A percentile compares a stretch with the other conserved stretches of the same genome.
phyloP scores from a whole-genome alignment of 1,140 invertebrate genomes.

The Piezodorus guildinii region DNA sequence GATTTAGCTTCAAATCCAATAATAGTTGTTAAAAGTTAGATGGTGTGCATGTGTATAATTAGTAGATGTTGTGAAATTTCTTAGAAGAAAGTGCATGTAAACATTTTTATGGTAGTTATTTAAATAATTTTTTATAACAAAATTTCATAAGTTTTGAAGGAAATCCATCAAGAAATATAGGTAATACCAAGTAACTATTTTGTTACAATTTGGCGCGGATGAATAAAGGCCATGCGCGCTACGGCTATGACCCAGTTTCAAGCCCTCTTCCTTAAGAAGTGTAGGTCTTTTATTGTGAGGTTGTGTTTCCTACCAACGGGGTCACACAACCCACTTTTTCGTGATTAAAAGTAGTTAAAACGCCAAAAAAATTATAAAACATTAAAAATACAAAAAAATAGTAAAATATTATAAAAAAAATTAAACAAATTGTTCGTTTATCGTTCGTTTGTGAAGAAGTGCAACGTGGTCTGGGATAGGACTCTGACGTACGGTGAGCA shows the following conservation, averaged over 20 bases:
- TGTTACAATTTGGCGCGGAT: too few species aligned
- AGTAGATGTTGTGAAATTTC: too few species aligned
- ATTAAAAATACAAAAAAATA: conserved; percentile 50
- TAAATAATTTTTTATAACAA: background rate
- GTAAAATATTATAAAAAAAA: conserved; percentile 34
- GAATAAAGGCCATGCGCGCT: background rate
- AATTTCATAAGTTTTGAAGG: background rate
- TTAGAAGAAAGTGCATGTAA: too few species aligned
- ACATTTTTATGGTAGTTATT: too few species aligned
- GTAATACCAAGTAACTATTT: too few species aligned
- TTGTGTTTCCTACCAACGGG: conserved; percentile 47
- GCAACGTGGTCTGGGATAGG: conserved; percentile 18
- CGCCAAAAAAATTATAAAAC: conserved; percentile 52
- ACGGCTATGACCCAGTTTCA: conserved; percentile 7
- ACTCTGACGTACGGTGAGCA: background rate
- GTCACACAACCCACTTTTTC: conserved; percentile 69
- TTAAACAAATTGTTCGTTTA: conserved; percentile 31
- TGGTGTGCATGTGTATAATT: too few species aligned
- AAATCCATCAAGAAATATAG: too few species aligned
- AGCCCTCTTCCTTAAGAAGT: conserved; percentile 25
- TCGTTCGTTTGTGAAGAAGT: conserved; percentile 5
- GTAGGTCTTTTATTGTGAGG: conserved; percentile 39
- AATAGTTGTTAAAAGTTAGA: too few species aligned
- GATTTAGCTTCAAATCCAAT: too few species aligned
- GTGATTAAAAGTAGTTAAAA: conserved; percentile 57